Evolutionary conservation across 2,797 vertebrate species (phyloP).

Genomic region (Bryconaethiops microstoma): DNA sequence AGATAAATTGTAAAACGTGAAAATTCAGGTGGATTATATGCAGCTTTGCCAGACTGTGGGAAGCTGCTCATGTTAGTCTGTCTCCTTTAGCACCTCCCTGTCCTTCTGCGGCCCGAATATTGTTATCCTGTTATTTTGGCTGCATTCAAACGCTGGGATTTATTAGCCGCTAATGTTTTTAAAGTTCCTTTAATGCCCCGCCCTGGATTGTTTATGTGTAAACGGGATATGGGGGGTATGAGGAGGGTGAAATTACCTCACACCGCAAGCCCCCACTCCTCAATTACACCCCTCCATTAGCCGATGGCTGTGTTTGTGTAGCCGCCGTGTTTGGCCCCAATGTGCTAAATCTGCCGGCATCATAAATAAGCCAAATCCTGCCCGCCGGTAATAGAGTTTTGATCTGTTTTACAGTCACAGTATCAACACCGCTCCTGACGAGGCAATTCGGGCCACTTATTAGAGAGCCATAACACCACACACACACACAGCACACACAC

Average conservation of each 20-base stretch:
- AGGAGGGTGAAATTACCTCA: constrained; percentile 82
- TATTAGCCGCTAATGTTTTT: constrained; percentile 93
- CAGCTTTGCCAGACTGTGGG: neutral
- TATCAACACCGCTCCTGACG: constrained; percentile 78
- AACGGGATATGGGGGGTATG: constrained; percentile 60
- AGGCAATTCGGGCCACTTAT: constrained; percentile 77
- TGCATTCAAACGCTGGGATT: constrained; percentile 71
- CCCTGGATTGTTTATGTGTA: constrained; percentile 87
- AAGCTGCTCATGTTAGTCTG: neutral
- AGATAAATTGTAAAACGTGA: neutral
- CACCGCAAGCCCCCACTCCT: constrained; percentile 85
- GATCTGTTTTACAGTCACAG: constrained; percentile 89
- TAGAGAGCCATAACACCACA: constrained; percentile 61
- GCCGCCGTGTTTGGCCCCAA: constrained; percentile 79
- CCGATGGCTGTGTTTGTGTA: constrained; percentile 93
- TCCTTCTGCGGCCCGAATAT: neutral
- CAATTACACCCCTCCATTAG: constrained; percentile 97
- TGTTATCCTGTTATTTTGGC: neutral
- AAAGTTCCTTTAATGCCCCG: constrained; percentile 95
- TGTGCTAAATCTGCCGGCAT: constrained; percentile 89
- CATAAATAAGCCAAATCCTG: constrained; percentile 95
- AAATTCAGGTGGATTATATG: no score
- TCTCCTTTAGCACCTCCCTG: neutral
- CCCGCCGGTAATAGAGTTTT: constrained; percentile 92
- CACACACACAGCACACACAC: no score